These are phyloP conservation scores for Spondyliosoma cantharus DNA, from an alignment of 2,797 vertebrate species.

Conservation along the genomic window DNA sequence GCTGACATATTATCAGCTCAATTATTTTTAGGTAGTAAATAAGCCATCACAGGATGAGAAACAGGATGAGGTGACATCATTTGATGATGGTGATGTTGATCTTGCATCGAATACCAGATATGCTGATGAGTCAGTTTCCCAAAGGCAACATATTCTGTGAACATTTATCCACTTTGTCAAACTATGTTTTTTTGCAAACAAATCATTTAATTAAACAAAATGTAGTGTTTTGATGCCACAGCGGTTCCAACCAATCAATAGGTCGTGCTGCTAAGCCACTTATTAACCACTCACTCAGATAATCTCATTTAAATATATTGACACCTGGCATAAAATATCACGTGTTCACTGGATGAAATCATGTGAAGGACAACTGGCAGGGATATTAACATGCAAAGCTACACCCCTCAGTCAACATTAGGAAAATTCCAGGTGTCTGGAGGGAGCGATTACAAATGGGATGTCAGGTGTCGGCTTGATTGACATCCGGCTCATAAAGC, in stretches of 20 bases:
- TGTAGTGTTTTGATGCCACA: slow-evolving; percentile 12
- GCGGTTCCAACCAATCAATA: slow-evolving; percentile 19
- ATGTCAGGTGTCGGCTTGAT: slow-evolving; percentile 72
- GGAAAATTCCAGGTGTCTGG: slow-evolving; percentile 68
- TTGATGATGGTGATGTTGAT: slow-evolving; percentile 31
- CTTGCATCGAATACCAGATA: slow-evolving; percentile 28
- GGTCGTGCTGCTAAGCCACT: slow-evolving; percentile 51
- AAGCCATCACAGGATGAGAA: slow-evolving; percentile 40
- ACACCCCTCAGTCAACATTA: slow-evolving; percentile 64
- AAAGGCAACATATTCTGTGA: slow-evolving; percentile 7
- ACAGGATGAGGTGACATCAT: slow-evolving; percentile 39
- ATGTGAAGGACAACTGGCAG: slow-evolving; percentile 53
- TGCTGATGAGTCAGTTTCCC: slow-evolving; percentile 12
- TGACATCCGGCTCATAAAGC: slow-evolving; percentile 60
- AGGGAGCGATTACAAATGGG: slow-evolving; percentile 72
- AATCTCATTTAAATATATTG: slow-evolving; percentile 43
- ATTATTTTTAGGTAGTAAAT: slow-evolving; percentile 55
- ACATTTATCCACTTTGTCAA: slow-evolving; percentile 2
- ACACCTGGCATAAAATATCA: slow-evolving; percentile 31
- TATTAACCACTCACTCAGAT: background rate
- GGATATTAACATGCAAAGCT: slow-evolving; percentile 60
- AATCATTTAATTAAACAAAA: slow-evolving; percentile 9
- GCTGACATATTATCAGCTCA: slow-evolving; percentile 53
- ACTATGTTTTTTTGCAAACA: background rate
- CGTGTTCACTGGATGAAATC: slow-evolving; percentile 39